Conservation (phyloP, 2,797 vertebrate genomes). For the Hyperoplus lanceolatus region DNA sequence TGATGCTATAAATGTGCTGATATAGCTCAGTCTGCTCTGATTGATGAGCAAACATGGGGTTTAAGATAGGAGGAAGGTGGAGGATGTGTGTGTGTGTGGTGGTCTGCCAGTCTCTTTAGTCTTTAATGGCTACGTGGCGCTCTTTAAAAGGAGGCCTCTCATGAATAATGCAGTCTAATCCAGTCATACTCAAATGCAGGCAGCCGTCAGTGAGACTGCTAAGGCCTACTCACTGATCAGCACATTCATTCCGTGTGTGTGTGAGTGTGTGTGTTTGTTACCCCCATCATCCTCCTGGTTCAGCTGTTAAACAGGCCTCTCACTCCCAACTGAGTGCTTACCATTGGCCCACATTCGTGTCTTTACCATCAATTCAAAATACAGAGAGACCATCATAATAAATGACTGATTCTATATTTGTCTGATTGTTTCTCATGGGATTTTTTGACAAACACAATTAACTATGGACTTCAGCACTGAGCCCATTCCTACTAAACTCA, state of each 20-base stretch:
- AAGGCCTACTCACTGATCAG: conserved; percentile 48
- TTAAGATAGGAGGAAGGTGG: conserved; percentile 25
- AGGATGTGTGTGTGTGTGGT: conserved; percentile 28
- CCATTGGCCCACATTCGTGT: background rate
- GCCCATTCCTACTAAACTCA: background rate
- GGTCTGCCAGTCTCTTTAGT: conserved; percentile 51
- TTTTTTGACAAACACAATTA: background rate
- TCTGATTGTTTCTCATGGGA: background rate
- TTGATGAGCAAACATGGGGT: conserved; percentile 60
- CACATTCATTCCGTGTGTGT: conserved; percentile 26
- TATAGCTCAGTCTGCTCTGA: conserved; percentile 57
- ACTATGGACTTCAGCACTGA: background rate
- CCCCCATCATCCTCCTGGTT: conserved; percentile 14
- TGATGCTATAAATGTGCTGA: conserved; percentile 56
- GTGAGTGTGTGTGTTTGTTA: conserved; percentile 20
- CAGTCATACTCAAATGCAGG: conserved; percentile 52
- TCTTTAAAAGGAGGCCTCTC: conserved; percentile 65
- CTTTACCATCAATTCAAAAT: background rate
- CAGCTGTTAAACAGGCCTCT: conserved; percentile 46
- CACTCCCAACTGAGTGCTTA: background rate
- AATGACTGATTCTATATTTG: background rate
- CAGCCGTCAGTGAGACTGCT: conserved; percentile 53
- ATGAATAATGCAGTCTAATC: conserved; percentile 81
- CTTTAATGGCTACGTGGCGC: conserved; percentile 72
- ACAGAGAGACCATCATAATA: background rate